These are phyloP conservation scores for Mionectes macconnelli DNA, from an alignment of 2,113 vertebrate genomes.

Conservation along the genomic window DNA sequence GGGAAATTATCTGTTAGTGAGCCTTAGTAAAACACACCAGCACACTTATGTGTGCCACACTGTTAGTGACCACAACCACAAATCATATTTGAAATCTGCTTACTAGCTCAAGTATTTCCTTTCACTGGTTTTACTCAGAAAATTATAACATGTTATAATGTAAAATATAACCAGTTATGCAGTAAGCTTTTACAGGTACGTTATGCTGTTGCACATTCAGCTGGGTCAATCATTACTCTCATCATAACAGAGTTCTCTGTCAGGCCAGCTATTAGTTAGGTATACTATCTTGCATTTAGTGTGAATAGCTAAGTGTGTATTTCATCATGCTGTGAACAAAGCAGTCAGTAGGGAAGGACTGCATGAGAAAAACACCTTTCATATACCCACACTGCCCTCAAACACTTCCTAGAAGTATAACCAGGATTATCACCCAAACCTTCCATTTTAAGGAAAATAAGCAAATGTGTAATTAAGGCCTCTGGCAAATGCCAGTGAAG, in stretches of 20 bases:
- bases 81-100: neutral
- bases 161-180: neutral
- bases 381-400: neutral
- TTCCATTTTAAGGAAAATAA: constrained; percentile 10
- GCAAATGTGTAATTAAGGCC: neutral
- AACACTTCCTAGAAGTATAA: neutral
- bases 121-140: neutral
- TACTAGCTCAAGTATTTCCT: neutral
- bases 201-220: neutral
- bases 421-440: neutral
- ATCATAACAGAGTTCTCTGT: neutral
- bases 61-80: neutral
- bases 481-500: neutral
- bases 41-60: neutral
- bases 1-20: neutral
- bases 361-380: neutral
- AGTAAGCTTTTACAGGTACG: neutral
- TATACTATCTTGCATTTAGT: neutral
- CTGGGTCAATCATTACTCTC: neutral
- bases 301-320: neutral
- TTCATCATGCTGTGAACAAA: constrained; percentile 25
- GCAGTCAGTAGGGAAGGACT: neutral
- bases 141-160: neutral
- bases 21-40: neutral
- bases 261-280: constrained; percentile 4